Base-by-base conservation (phyloP, 2,113 vertebrate genomes). In the Neolamprologus modestus region DNA sequence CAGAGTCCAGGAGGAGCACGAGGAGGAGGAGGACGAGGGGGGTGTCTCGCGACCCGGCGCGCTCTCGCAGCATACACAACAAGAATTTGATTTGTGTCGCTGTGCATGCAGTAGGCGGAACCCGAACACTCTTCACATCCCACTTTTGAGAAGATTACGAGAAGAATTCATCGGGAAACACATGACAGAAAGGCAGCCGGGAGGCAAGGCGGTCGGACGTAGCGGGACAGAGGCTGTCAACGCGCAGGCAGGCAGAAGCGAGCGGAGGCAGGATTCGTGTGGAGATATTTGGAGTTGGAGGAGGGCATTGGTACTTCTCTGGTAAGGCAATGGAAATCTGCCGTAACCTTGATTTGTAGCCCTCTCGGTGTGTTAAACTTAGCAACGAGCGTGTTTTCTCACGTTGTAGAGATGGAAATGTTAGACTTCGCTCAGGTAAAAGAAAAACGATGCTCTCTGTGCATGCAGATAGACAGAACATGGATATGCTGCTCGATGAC, bases 41-140 rank as follows among this genome's bases (percentile, higher is more conserved):
- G 71, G 81, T 13, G 9, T 88, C 66, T 85, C 82, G 47, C 42
- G 47, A 52, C 40, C 47, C 11, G 16, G 88, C 87, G 88, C 91
- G 90, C 83, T 42, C 90, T 57, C 19, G 17, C 79, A 84, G n/a
- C 55, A 40, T 9, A 61, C 80, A 55, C 89, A 47, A 71, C 87
- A 88, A 31, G 45, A 7, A 89, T 91, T 89, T 89, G 90, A 92
- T 89, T 90, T 91, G 92, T 88, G 88, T 87, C 42, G 47, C 24
- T 26, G 87, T 89, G 88, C 80, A 87, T 84, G 91, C 89, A 83
- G 95, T 91, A 93, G 96, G 96, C 95, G 96, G 96, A 94, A 87
- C 95, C 92, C 61, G 87, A 73, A 19, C 85, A 9, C 83, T 86
- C 83, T 86, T 61, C 83, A 81, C 94, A 89, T 93, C 92, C 92